Evolutionary conservation across 2,113 vertebrate species (phyloP).

Genomic region (Ancistrus triradiatus): DNA sequence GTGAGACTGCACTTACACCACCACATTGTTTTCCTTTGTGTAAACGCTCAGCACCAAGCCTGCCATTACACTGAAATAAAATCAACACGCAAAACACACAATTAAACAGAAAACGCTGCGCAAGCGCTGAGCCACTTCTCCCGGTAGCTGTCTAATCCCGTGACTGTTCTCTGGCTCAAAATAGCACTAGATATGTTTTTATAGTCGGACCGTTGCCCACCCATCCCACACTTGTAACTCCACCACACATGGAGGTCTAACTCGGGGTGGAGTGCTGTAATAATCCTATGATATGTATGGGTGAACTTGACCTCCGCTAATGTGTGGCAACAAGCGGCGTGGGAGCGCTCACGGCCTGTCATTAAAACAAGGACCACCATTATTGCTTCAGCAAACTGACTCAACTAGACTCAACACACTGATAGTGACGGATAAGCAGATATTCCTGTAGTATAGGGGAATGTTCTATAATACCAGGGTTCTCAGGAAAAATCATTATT

Average conservation of each 20-base stretch:
- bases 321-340: neutral
- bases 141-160: too few species aligned
- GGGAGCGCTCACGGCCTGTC: neutral
- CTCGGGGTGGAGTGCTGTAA: slow-evolving; percentile 22
- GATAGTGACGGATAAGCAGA: too few species aligned
- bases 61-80: neutral
- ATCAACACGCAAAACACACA: neutral
- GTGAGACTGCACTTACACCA: neutral
- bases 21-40: neutral
- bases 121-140: too few species aligned
- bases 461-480: too few species aligned
- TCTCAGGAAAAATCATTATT: too few species aligned
- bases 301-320: slow-evolving; percentile 7
- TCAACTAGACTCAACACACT: slow-evolving; percentile 9
- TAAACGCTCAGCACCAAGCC: neutral
- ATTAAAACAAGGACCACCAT: slow-evolving; percentile 14
- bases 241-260: slow-evolving; percentile 18
- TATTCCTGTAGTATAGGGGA: too few species aligned
- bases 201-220: neutral
- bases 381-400: slow-evolving; percentile 4
- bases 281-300: neutral
- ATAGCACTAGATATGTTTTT: too few species aligned
- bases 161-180: neutral
- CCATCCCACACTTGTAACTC: slow-evolving; percentile 1
- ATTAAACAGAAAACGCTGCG: neutral